Percentiles rank a stretch among this genome's conserved stretches.
These are phyloP conservation scores for Amphimedon queenslandica DNA, from an alignment of 37 sponge, comb jelly and placozoan species.

Conservation along the genomic window DNA sequence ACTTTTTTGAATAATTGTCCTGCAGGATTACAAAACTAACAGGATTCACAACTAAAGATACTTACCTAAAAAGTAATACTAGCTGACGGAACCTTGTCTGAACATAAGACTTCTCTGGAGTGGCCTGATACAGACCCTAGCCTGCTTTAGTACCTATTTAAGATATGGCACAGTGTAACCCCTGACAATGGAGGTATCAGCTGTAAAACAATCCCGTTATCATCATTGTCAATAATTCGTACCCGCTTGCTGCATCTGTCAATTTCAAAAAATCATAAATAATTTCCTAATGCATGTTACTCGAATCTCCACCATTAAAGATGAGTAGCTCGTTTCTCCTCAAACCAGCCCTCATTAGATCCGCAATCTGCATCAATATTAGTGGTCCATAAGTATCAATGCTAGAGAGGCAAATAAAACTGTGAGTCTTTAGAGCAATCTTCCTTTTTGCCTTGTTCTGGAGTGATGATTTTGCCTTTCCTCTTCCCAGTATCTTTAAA, in stretches of 20 bases:
- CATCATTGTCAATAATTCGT: constrained; percentile 15
- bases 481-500: background rate
- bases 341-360: constrained; percentile 30
- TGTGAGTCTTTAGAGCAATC: constrained; percentile 8
- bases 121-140: constrained; percentile 45
- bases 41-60: too few species aligned
- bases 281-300: constrained; percentile 3
- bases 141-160: constrained; percentile 23
- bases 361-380: background rate
- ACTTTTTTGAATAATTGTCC: too few species aligned
- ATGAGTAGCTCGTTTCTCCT: constrained; percentile 1
- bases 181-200: constrained; percentile 9
- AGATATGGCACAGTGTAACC: constrained; percentile 27
- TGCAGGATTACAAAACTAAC: too few species aligned
- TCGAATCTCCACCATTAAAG: constrained; percentile 1
- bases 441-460: background rate
- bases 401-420: constrained; percentile 20
- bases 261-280: constrained; percentile 5
- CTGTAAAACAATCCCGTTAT: background rate
- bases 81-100: too few species aligned
- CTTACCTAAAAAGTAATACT: too few species aligned
- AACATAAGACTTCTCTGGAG: constrained; percentile 19
- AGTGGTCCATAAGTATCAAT: background rate
- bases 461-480: background rate
- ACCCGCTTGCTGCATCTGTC: constrained; percentile 27